Percentiles rank a stretch among this genome's conserved stretches.
phyloP scores from a whole-genome alignment of 1,140 invertebrate genomes.

The Hetaerina americana region DNA sequence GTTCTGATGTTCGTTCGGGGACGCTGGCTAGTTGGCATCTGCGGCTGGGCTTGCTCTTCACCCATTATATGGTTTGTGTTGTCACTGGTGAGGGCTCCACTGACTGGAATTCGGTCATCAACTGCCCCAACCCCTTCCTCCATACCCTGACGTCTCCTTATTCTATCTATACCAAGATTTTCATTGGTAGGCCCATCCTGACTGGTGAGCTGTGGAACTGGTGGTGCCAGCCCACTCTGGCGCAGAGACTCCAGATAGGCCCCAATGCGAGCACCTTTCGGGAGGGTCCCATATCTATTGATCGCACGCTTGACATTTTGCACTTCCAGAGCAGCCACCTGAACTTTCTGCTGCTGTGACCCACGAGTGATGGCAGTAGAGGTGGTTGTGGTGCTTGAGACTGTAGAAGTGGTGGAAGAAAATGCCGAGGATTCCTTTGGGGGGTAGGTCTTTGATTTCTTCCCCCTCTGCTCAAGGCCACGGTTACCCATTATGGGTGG shows the following conservation, averaged over 20 bases:
- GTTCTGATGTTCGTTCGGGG: slow-evolving; percentile 47
- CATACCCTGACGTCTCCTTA: slow-evolving; percentile 12
- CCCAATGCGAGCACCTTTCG: slow-evolving; percentile 89
- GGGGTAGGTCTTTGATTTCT: slow-evolving; percentile 42
- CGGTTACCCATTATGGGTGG: slow-evolving; percentile 37
- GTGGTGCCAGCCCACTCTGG: slow-evolving; percentile 50
- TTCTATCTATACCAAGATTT: slow-evolving; percentile 10
- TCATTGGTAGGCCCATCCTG: slow-evolving; percentile 30
- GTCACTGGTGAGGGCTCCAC: slow-evolving; percentile 21
- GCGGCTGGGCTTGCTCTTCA: not conserved
- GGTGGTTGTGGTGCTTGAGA: not conserved
- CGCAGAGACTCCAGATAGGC: slow-evolving; percentile 87
- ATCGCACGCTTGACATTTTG: slow-evolving; percentile 93
- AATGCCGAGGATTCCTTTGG: slow-evolving; percentile 25
- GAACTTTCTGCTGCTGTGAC: slow-evolving; percentile 36
- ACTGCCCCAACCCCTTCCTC: slow-evolving; percentile 11
- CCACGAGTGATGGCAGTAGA: not conserved
- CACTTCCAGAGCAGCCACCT: slow-evolving; percentile 81
- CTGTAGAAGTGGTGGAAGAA: not conserved
- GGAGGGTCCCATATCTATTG: slow-evolving; percentile 90
- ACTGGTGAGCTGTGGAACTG: slow-evolving; percentile 20
- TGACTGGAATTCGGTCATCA: slow-evolving; percentile 22
- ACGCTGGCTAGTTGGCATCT: not conserved
- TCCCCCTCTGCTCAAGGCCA: slow-evolving; percentile 33
- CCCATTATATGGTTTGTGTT: slow-evolving; percentile 15